phyloP scores from a whole-genome alignment of 2,888 invertebrate genomes.

The Zeuzera pyrina region DNA sequence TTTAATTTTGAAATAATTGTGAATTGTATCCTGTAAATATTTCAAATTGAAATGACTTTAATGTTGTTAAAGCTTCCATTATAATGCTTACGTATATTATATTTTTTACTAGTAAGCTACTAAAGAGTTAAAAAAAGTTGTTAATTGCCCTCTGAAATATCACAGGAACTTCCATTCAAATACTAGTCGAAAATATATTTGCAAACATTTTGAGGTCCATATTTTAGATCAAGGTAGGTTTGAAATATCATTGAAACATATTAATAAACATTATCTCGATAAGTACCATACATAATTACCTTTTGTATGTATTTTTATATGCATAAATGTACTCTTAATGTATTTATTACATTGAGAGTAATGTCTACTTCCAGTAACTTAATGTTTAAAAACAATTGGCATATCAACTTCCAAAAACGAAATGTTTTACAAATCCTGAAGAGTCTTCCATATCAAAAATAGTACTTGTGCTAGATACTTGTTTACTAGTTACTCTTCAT shows the following conservation, averaged over 20 bases:
- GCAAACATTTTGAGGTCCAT: conserved; percentile 43
- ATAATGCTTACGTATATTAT: conserved; percentile 54
- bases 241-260: conserved; percentile 69
- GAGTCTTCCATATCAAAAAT: conserved; percentile 73
- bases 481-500: conserved; percentile 36
- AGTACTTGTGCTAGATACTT: conserved; percentile 56
- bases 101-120: conserved; percentile 47
- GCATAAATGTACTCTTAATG: conserved; percentile 57
- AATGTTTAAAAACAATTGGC: conserved; percentile 62
- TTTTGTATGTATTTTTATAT: conserved; percentile 71
- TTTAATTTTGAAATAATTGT: conserved; percentile 48
- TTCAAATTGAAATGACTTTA: conserved; percentile 49
- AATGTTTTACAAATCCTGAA: conserved; percentile 44
- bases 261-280: conserved; percentile 38
- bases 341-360: conserved; percentile 63
- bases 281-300: conserved; percentile 39
- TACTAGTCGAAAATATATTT: conserved; percentile 7
- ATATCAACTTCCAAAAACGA: conserved; percentile 70
- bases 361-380: conserved; percentile 58
- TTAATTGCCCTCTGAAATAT: conserved; percentile 26
- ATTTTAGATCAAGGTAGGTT: conserved; percentile 40
- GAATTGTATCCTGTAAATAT: conserved; percentile 57
- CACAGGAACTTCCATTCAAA: conserved; percentile 14
- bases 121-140: conserved; percentile 30
- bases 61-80: conserved; percentile 62